phyloP scores from a whole-genome alignment of 2,888 invertebrate genomes.

The Papilio elwesi region DNA sequence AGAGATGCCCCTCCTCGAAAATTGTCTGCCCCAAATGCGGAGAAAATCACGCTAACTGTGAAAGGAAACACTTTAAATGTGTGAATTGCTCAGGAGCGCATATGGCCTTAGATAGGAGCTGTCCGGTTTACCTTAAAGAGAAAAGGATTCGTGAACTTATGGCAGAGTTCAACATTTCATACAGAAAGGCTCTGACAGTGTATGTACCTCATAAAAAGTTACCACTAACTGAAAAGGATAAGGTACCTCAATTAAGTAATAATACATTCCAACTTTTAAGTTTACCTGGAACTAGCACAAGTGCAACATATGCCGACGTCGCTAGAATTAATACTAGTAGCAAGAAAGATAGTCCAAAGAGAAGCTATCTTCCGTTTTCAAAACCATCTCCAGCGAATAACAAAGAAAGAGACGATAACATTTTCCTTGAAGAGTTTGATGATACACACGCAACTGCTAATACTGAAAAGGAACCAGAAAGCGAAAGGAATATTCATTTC shows the following conservation, averaged over 20 bases:
- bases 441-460: not conserved
- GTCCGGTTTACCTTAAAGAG: constrained; percentile 4
- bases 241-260: not conserved
- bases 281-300: not conserved
- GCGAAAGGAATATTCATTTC: not conserved
- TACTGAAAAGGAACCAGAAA: not conserved
- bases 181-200: not conserved
- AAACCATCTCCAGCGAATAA: not conserved
- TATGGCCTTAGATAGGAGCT: constrained; percentile 1
- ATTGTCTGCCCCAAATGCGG: constrained; percentile 43
- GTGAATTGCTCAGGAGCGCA: too few relatives aligned
- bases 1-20: constrained; percentile 38
- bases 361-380: too few relatives aligned
- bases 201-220: not conserved
- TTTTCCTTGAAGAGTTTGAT: not conserved
- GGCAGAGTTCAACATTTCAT: not conserved
- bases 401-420: not conserved
- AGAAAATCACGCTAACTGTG: constrained; percentile 40
- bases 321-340: not conserved
- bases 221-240: not conserved
- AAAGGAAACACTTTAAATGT: constrained; percentile 3
- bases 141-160: constrained; percentile 5
- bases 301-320: not conserved
- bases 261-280: not conserved
- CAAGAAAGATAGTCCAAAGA: not conserved